These are phyloP conservation scores for Trichonephila clavata DNA, from an alignment of 1,140 invertebrate genomes.

Conservation along the genomic window DNA sequence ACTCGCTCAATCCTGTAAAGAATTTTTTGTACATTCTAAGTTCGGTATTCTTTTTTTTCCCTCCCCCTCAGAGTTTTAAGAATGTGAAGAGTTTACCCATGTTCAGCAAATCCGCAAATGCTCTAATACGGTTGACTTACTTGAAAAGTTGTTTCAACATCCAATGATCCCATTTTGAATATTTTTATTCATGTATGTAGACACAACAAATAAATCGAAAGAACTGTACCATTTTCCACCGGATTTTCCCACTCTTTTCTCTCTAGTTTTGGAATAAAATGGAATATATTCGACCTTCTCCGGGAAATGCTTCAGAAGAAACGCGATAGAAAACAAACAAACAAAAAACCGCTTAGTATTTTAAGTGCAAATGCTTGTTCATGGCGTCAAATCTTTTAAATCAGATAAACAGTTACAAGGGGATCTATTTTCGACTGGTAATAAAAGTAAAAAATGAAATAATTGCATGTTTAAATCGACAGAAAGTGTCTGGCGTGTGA, in stretches of 20 bases:
- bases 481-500: neutral
- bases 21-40: no score
- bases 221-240: neutral
- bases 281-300: neutral
- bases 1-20: no score
- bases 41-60: no score
- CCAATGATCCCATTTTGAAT: no score
- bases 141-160: no score
- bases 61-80: no score
- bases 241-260: neutral
- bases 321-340: neutral
- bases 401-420: conserved; percentile 18
- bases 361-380: conserved; percentile 70
- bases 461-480: neutral
- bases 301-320: no score
- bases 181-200: no score
- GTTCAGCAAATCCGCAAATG: no score
- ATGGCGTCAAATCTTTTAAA: neutral
- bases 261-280: neutral
- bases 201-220: neutral
- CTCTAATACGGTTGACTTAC: no score
- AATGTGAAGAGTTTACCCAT: no score
- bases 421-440: neutral
- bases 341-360: neutral
- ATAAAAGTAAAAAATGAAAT: neutral